Base-by-base conservation (phyloP, 2,888 invertebrate species). In the Sussaba pulchella region DNA sequence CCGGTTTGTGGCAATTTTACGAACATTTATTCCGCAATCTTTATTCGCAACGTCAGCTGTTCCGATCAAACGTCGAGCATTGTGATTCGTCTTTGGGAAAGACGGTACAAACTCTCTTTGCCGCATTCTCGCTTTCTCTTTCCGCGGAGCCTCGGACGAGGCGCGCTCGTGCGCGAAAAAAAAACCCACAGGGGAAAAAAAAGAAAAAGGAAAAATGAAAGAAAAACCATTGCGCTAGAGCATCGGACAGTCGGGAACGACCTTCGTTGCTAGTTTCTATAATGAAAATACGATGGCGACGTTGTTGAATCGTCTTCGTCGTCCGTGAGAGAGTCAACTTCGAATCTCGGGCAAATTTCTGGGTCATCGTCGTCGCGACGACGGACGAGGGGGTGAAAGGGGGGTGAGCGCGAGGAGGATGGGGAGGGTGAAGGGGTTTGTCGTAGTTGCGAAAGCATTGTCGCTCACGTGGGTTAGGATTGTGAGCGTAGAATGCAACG, bases 381-480 rank as follows among this genome's bases (percentile, higher is more conserved):
- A n/a, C n/a, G n/a, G n/a, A n/a, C n/a, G n/a, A n/a, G n/a, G n/a
- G n/a, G n/a, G n/a, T n/a, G n/a, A n/a, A n/a, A n/a, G n/a, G n/a
- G n/a, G n/a, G n/a, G n/a, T n/a, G n/a, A n/a, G n/a, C n/a, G n/a
- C n/a, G n/a, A n/a, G n/a, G n/a, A n/a, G n/a, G n/a, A n/a, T n/a
- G n/a, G n/a, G n/a, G 24, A 45, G 9, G 45, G 9, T 26, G n/a
- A 45, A n/a, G 52, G 21, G 59, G 57, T 66, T 54, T 57, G 39
- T 63, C 26, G 26, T 50, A 67, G 31, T 31, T 31, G 69, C n/a
- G n/a, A 76, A 61, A 43, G 52, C 36, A 77, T 31, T 43, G 45
- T 71, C 45, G 26, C 71, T 36, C 57, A 57, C 26, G 36, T 41
- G 24, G 41, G 57, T 36, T 17, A 36, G 41, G 26, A 43, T n/a